Base-by-base conservation (phyloP, 2,888 invertebrate species). In the Diloba caeruleocephala region DNA sequence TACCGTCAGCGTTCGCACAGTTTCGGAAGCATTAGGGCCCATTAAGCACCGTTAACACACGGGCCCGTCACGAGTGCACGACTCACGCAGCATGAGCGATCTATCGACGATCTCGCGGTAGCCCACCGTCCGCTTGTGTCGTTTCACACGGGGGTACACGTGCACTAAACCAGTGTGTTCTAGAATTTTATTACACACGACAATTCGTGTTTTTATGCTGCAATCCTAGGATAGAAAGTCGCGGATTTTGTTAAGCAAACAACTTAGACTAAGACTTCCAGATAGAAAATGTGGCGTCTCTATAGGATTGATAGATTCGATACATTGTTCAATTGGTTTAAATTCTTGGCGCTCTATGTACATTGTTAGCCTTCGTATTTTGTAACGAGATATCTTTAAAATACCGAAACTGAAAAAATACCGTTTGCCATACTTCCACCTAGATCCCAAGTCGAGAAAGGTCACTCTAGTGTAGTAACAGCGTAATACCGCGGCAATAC, bases 11-110 rank as follows among this genome's bases (percentile, higher is more conserved):
- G 91, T 92, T 93, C 93, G 93, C 93, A 93, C 93, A 93, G 91
- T 92, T 93, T 93, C 92, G 92, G 93, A 90, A 91, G 92, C 92
- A 93, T 93, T 93, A 93, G 91, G 88, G 87, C 84, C 92, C 88
- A 93, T 93, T 93, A 93, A 91, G 90, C 83, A 89, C 93, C 93
- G 93, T 93, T 93, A 93, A 91, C 89, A 91, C 87, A 87, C 87
- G 84, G 78, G 76, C 87, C 73, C 89, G 87, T 92, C 92, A 92
- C 93, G 93, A 88, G 86, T 81, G 77, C 91, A 91, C 92, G 92
- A 89, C 86, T 84, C 82, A 79, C 81, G 76, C 80, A 87, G 88
- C 68, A 61, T 87, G 88, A 88, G 86, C 84, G 87, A 92, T 92
- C 91, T 91, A 90, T 89, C 91, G 89, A 73, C 82, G 82, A 92